These are phyloP conservation scores for Percopsis omiscomaycus DNA, from an alignment of 2,797 vertebrate species.

Conservation along the genomic window DNA sequence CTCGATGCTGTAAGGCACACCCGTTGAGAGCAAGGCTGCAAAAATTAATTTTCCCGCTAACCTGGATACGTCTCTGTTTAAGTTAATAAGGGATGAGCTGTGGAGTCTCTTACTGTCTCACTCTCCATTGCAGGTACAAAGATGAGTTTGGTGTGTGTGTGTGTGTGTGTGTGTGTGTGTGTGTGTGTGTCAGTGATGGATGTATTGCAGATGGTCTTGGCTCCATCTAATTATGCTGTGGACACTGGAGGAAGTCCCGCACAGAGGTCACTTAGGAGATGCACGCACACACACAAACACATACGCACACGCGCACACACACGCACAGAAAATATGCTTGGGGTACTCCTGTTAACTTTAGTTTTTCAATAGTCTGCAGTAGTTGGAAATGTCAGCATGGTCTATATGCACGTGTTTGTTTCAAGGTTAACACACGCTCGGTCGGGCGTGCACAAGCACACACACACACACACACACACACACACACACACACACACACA, in stretches of 20 bases:
- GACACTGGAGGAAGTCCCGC: conserved; percentile 65
- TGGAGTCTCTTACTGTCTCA: conserved; percentile 23
- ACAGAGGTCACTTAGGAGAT: conserved; percentile 61
- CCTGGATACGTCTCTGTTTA: conserved; percentile 53
- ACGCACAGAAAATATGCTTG: conserved; percentile 3
- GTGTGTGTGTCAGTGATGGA: conserved; percentile 68
- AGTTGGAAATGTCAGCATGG: conserved; percentile 36
- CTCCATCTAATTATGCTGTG: conserved; percentile 70
- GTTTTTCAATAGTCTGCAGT: conserved; percentile 41
- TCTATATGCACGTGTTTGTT: conserved; percentile 15
- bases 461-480: conserved; percentile 6
- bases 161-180: conserved; percentile 16
- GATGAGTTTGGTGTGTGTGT: conserved; percentile 7
- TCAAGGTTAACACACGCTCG: conserved; percentile 22
- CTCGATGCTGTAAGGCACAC: conserved; percentile 15
- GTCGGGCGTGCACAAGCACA: conserved; percentile 3
- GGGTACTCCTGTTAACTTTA: conserved; percentile 45
- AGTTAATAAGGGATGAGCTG: conserved; percentile 54
- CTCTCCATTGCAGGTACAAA: conserved; percentile 46
- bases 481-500: conserved; percentile 3
- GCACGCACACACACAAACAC: conserved; percentile 28
- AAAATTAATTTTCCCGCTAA: conserved; percentile 53
- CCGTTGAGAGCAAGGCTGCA: conserved; percentile 16
- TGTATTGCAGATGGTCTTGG: conserved; percentile 71
- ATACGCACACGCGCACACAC: conserved; percentile 6